Evolutionary conservation across 2,888 invertebrate species (phyloP).

Genomic region (Limnephilus rhombicus): DNA sequence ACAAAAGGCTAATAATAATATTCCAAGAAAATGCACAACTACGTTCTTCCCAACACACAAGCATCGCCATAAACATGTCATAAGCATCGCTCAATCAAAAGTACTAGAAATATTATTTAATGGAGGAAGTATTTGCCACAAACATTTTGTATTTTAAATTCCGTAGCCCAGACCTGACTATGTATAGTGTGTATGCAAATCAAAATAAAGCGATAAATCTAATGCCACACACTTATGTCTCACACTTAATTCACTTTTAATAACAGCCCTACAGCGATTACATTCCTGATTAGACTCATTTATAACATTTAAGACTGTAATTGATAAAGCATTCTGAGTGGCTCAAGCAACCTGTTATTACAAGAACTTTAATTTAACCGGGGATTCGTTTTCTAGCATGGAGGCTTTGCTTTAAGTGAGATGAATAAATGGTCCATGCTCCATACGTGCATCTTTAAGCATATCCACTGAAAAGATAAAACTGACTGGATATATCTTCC

Average conservation of each 20-base stretch:
- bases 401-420: conserved; percentile 9
- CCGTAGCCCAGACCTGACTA: background rate
- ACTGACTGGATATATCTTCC: too few relatives aligned
- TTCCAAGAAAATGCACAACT: too few relatives aligned
- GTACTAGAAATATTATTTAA: background rate
- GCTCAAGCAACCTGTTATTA: conserved; percentile 31
- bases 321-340: conserved; percentile 18
- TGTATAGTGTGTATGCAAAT: background rate
- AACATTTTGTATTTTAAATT: background rate
- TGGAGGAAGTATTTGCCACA: background rate
- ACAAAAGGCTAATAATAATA: too few relatives aligned
- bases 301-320: conserved; percentile 21
- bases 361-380: background rate
- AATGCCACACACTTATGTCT: background rate
- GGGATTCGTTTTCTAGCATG: conserved; percentile 4
- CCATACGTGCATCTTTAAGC: background rate
- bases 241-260: conserved; percentile 22
- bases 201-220: conserved; percentile 35
- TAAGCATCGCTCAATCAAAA: background rate
- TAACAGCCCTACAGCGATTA: conserved; percentile 27
- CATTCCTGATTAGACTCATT: conserved; percentile 28
- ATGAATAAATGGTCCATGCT: conserved; percentile 5
- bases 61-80: too few relatives aligned
- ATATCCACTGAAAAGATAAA: background rate
- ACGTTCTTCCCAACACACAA: too few relatives aligned